Percentiles rank a stretch among this genome's conserved stretches.
phyloP scores from a whole-genome alignment of 2,888 invertebrate species.

The Dolichomitus sp. region DNA sequence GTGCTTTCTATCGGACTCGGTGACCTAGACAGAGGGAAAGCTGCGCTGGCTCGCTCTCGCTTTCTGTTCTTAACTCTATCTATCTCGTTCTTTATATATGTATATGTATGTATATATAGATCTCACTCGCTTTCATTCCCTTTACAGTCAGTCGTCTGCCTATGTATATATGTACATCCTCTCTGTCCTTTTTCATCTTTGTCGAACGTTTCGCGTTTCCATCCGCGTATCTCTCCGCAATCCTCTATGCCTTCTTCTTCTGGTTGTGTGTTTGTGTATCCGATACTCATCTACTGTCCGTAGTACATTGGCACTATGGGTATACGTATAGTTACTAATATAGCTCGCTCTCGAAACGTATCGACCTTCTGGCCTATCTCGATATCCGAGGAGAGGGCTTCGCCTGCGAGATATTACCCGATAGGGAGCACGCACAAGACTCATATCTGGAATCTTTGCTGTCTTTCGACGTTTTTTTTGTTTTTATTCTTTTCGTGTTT shows the following conservation, averaged over 20 bases:
- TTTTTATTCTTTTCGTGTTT: not conserved
- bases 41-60: constrained; percentile 12
- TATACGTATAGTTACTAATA: constrained; percentile 31
- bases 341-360: constrained; percentile 41
- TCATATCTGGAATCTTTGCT: constrained; percentile 7
- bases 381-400: constrained; percentile 30
- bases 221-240: constrained; percentile 41
- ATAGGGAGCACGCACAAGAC: constrained; percentile 41
- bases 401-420: constrained; percentile 30
- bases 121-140: constrained; percentile 23
- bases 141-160: constrained; percentile 20
- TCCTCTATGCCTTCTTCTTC: constrained; percentile 14
- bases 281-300: constrained; percentile 30
- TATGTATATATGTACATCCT: constrained; percentile 5
- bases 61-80: constrained; percentile 11
- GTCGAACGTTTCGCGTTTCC: constrained; percentile 49
- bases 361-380: constrained; percentile 51
- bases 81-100: constrained; percentile 7
- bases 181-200: constrained; percentile 7
- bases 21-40: constrained; percentile 53
- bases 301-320: not conserved
- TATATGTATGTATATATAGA: not conserved
- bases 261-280: constrained; percentile 24
- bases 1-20: constrained; percentile 51
- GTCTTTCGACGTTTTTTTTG: not conserved